These are phyloP conservation scores for Bombus cullumanus DNA, from an alignment of 1,140 invertebrate genomes.

Conservation along the genomic window DNA sequence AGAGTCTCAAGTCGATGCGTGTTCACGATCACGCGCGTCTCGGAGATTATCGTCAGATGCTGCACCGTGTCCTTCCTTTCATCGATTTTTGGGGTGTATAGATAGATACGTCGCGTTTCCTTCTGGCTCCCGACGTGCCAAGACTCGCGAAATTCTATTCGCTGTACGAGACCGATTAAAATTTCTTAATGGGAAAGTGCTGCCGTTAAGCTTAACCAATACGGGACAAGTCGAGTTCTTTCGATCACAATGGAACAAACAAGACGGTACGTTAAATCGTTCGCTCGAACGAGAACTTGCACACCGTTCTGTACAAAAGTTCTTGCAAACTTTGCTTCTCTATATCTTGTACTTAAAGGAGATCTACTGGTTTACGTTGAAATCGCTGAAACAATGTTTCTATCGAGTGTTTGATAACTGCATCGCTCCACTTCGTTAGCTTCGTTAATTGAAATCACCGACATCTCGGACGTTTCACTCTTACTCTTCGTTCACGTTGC, in stretches of 20 bases:
- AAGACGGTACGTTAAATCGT: neutral
- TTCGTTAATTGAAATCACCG: neutral
- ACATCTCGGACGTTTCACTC: neutral
- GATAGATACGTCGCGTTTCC: too few relatives aligned
- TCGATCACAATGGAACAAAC: neutral
- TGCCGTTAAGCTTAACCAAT: neutral
- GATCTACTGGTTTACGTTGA: neutral
- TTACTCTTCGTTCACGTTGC: neutral
- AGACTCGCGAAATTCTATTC: neutral
- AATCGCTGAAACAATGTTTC: neutral
- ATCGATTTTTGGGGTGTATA: neutral
- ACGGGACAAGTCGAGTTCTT: neutral
- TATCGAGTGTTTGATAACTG: neutral
- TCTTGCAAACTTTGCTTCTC: neutral
- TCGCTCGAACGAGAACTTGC: neutral
- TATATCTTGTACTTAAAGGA: neutral
- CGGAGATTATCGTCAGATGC: neutral
- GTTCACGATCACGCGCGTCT: neutral
- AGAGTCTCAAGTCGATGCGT: neutral
- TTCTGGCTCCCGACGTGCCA: neutral
- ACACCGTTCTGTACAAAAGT: neutral
- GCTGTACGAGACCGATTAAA: too few relatives aligned
- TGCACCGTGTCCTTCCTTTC: neutral
- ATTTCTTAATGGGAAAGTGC: neutral
- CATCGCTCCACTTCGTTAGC: neutral